Evolutionary conservation across 1,140 invertebrate genomes (phyloP).

Genomic region (Dreissena rostriformis): DNA sequence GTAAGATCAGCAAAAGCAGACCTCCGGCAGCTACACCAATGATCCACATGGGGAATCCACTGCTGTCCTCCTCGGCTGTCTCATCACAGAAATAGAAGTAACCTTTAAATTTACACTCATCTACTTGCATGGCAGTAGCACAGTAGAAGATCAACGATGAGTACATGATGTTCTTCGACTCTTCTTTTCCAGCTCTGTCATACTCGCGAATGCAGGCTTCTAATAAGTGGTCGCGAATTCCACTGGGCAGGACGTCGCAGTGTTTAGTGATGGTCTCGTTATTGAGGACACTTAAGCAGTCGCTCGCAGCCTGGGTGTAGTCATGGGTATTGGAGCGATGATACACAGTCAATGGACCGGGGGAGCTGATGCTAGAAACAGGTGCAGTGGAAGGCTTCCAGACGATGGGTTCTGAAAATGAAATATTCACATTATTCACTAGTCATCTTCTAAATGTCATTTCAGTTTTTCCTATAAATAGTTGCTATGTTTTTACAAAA

Average conservation of each 20-base stretch:
- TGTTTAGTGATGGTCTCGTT: slow-evolving; percentile 25
- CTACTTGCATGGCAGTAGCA: slow-evolving; percentile 8
- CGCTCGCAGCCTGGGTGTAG: slow-evolving; percentile 22
- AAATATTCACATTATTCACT: too few relatives aligned
- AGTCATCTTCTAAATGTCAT: too few relatives aligned
- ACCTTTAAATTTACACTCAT: slow-evolving; percentile 48
- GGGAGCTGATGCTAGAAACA: slow-evolving; percentile 2
- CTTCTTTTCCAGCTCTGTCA: not conserved
- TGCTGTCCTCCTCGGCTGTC: not conserved
- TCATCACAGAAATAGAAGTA: slow-evolving; percentile 47
- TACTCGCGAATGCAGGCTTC: slow-evolving; percentile 54
- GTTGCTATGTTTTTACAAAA: too few relatives aligned
- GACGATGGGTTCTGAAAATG: not conserved
- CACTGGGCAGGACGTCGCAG: slow-evolving; percentile 21
- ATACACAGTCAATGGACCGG: slow-evolving; percentile 3
- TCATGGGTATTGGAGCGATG: slow-evolving; percentile 10
- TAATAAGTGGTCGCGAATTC: slow-evolving; percentile 41
- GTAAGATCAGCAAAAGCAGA: not conserved
- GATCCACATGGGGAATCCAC: not conserved
- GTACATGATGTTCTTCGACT: slow-evolving; percentile 3
- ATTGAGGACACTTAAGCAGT: slow-evolving; percentile 28
- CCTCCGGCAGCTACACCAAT: slow-evolving; percentile 3
- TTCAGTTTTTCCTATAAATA: too few relatives aligned
- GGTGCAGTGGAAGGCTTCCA: slow-evolving; percentile 45
- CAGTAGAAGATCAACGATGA: slow-evolving; percentile 43